These are phyloP conservation scores for Paramuricea clavata DNA, from an alignment of 92 coral and sea anemone genomes.

Conservation along the genomic window DNA sequence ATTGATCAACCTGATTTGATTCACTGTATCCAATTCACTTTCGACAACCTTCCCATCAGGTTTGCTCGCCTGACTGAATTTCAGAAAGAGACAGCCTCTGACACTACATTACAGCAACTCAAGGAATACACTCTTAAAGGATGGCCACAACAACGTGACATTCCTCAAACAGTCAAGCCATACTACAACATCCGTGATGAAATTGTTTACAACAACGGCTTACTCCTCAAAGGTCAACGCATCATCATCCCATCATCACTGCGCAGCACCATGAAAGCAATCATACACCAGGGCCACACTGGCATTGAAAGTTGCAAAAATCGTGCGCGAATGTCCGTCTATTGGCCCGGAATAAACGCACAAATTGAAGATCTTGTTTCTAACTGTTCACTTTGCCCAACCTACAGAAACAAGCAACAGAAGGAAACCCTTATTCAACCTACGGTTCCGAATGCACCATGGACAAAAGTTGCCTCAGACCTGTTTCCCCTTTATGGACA, in stretches of 20 bases:
- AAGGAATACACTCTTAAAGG: conserved; percentile 33
- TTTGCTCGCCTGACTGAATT: neutral
- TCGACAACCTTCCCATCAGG: conserved; percentile 5
- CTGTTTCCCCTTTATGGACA: neutral
- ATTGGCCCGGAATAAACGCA: neutral
- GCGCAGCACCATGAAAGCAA: neutral
- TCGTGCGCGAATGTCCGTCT: neutral
- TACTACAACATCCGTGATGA: neutral
- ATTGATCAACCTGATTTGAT: neutral
- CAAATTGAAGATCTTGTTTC: neutral
- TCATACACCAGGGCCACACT: neutral
- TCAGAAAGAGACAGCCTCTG: conserved; percentile 34
- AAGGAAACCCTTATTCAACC: neutral
- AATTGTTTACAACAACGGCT: neutral
- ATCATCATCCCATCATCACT: neutral
- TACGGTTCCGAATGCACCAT: neutral
- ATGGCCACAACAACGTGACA: conserved; percentile 36
- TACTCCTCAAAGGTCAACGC: neutral
- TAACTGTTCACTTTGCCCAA: neutral
- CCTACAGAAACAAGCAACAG: neutral
- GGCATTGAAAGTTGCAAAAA: neutral
- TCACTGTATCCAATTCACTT: neutral
- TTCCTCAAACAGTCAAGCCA: neutral
- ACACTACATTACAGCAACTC: conserved; percentile 33
- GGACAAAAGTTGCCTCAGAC: neutral